phyloP scores from a whole-genome alignment of 1,140 invertebrate genomes.

The Chymomyza costata region DNA sequence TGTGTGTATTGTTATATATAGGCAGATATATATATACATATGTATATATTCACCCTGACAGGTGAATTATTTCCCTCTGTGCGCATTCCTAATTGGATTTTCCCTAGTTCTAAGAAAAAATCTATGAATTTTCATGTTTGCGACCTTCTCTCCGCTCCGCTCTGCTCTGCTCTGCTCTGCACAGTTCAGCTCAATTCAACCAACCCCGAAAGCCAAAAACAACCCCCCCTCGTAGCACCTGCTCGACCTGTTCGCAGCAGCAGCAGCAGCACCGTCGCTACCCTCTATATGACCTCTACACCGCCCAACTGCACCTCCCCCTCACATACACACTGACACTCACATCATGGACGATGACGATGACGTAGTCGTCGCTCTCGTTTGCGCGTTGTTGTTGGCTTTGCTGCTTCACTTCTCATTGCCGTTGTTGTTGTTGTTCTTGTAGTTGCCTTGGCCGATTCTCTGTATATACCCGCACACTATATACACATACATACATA shows the following conservation, averaged over 20 bases:
- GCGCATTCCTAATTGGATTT: slow-evolving; percentile 74
- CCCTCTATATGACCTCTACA: slow-evolving; percentile 63
- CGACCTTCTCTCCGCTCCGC: slow-evolving; percentile 33
- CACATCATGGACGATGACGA: slow-evolving; percentile 49
- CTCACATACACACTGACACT: slow-evolving; percentile 15
- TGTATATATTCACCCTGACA: slow-evolving; percentile 46
- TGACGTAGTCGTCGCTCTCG: slow-evolving; percentile 55
- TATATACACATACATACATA: background rate
- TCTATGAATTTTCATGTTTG: slow-evolving; percentile 64
- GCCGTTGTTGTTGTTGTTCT: slow-evolving; percentile 31
- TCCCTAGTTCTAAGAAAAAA: slow-evolving; percentile 74
- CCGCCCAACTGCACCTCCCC: slow-evolving; percentile 19
- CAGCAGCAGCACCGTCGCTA: slow-evolving; percentile 55
- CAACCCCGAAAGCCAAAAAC: no score
- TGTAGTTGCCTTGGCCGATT: slow-evolving; percentile 70
- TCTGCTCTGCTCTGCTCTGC: slow-evolving; percentile 8
- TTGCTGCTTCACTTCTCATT: slow-evolving; percentile 7
- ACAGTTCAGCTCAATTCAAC: slow-evolving; percentile 7
- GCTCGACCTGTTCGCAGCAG: no score
- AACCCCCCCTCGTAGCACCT: no score
- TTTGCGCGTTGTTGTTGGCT: slow-evolving; percentile 16
- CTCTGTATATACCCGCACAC: slow-evolving; percentile 29
- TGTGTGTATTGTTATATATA: background rate
- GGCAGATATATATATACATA: background rate
- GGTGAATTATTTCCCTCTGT: slow-evolving; percentile 74